Evolutionary conservation across 1,140 invertebrate genomes (phyloP).

Genomic region (Carcinoscorpius rotundicauda): DNA sequence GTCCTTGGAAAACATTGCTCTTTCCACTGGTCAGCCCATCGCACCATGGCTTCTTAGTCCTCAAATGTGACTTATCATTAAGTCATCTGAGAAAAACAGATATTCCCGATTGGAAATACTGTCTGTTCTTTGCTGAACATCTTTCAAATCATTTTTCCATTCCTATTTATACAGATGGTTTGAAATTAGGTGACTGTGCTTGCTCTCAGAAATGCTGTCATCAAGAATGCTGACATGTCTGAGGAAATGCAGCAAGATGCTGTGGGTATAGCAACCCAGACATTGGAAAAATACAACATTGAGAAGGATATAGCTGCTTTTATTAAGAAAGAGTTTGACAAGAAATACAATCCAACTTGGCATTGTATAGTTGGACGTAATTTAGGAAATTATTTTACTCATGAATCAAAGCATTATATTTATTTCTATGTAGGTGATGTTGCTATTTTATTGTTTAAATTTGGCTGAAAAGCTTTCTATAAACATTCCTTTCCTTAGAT

Average conservation of each 20-base stretch:
- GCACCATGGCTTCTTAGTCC: no score
- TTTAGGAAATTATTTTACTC: constrained; percentile 88
- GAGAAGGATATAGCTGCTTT: constrained; percentile 97
- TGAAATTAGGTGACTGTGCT: no score
- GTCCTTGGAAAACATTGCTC: no score
- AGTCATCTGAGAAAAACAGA: no score
- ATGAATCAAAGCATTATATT: constrained; percentile 93
- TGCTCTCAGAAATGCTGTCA: constrained; percentile 74
- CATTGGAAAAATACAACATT: constrained; percentile 98
- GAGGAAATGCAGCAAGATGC: constrained; percentile 99
- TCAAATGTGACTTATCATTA: no score
- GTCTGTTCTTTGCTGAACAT: no score
- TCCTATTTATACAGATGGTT: no score
- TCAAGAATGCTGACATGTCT: constrained; percentile 99
- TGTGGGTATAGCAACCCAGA: constrained; percentile 94
- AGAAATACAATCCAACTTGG: constrained; percentile 96
- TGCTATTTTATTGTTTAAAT: constrained; percentile 94
- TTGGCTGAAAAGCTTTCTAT: constrained; percentile 54
- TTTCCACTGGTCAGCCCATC: no score
- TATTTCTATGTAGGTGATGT: constrained; percentile 94
- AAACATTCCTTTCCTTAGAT: no score
- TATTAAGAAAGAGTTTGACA: constrained; percentile 97
- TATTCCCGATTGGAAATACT: no score
- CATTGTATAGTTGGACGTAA: constrained; percentile 77
- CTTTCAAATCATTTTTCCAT: no score